These are phyloP conservation scores for Drosophila colorata DNA, from an alignment of 2,888 invertebrate species.

Conservation along the genomic window DNA sequence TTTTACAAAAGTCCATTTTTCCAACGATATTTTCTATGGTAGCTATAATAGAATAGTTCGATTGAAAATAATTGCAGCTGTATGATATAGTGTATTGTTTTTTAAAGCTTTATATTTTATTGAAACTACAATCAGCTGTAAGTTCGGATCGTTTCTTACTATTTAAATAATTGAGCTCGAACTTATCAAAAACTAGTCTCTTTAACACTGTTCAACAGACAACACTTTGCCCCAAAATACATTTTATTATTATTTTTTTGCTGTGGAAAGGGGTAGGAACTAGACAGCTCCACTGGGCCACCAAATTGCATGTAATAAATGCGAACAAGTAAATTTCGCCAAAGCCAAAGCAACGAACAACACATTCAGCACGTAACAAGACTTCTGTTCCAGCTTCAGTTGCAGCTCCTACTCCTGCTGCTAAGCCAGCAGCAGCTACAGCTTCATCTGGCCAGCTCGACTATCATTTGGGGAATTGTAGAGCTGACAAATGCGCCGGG, in stretches of 20 bases:
- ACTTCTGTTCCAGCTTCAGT: conserved; percentile 11
- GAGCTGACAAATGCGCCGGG: conserved; percentile 67
- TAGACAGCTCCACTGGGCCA: conserved; percentile 43
- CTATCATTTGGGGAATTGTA: conserved; percentile 61
- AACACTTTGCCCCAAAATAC: conserved; percentile 30
- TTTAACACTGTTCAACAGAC: conserved; percentile 13
- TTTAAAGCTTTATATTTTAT: no score
- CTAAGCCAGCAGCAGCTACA: background rate
- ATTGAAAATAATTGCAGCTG: no score
- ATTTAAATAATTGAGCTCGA: conserved; percentile 3
- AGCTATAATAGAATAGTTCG: no score
- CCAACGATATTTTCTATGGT: no score
- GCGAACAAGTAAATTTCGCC: conserved; percentile 64
- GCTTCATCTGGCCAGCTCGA: conserved; percentile 25
- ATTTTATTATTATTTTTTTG: background rate
- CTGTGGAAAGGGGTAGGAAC: conserved; percentile 1
- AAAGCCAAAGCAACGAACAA: conserved; percentile 40
- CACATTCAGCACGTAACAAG: conserved; percentile 48
- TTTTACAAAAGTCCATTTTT: no score
- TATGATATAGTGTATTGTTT: no score
- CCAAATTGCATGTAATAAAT: conserved; percentile 69
- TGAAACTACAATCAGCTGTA: background rate
- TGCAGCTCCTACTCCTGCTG: background rate
- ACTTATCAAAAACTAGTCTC: background rate
- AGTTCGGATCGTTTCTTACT: background rate